Base-by-base conservation (phyloP, 1,140 invertebrate genomes). In the Tetranychus urticae region DNA sequence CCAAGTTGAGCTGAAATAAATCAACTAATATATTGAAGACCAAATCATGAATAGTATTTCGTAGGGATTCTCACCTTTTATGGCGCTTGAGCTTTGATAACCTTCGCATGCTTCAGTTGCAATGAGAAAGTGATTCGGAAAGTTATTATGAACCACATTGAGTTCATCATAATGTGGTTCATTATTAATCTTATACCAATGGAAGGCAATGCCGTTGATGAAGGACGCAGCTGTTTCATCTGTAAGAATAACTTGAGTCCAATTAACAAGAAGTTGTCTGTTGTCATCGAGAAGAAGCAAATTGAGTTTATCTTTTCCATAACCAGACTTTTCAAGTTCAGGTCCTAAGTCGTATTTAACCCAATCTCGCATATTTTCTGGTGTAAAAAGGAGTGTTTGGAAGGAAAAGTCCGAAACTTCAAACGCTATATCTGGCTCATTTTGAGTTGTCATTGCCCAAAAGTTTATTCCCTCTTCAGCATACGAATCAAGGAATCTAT, bases 121-220 rank as follows among this genome's bases (percentile, higher is more conserved):
- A 1, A 90, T 65, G 3, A 88, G 70, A 66, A 86, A 80, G 65
- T 84, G 81, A 48, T 84, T 75, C 0, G 84, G 82, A 68, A 78
- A 78, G 3, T 71, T 65, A 34, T 37, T 14, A 45, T 78, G 61
- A 4, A 62, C 31, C 0, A 77, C 65, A 0, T 78, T 72, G 23
- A 33, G 31, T 31, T 52, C 5, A n/a, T n/a, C 13, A 31, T n/a
- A 23, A 33, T 8, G 23, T 52, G 7, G 2, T 52, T 2, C 0
- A 12, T 52, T 52, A 1, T 52, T 5, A 1, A 33, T 52, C 23
- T 0, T 23, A 65, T 80, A 90, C 82, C 82, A 90, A 70, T 90
- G 87, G 2, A 88, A 75, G 3, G n/a, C 61, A 36, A 64, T 61
- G 14, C 61, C 61, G 7, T 33, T 31, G 7, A 62, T 37, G 39